Evolutionary conservation across 2,113 vertebrate genomes (phyloP).

Genomic region (Neomonachus schauinslandi): DNA sequence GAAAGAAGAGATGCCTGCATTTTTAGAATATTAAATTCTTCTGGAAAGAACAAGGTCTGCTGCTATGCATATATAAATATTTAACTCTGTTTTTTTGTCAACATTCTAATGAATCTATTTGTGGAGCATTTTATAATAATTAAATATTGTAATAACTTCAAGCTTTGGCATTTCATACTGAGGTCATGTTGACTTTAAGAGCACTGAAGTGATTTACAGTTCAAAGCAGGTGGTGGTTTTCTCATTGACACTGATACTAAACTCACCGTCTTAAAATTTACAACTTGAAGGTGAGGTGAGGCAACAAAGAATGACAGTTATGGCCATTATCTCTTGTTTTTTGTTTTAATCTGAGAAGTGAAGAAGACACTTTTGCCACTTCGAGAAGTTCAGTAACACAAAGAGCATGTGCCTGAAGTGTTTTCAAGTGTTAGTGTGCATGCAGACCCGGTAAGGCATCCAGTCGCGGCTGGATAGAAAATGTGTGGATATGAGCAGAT

Average conservation of each 20-base stretch:
- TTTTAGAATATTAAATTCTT: not conserved
- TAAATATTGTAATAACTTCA: not conserved
- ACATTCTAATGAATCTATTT: not conserved
- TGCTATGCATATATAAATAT: not conserved
- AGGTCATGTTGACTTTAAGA: not conserved
- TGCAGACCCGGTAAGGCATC: not conserved
- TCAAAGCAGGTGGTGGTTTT: not conserved
- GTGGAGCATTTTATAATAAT: not conserved
- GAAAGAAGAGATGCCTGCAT: not conserved
- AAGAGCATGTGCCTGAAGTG: not conserved
- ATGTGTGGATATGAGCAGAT: not conserved
- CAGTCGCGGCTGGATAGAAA: not conserved
- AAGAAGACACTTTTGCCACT: not conserved
- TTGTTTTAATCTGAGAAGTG: not conserved
- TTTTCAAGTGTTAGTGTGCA: not conserved
- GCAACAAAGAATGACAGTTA: not conserved
- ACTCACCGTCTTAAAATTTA: not conserved
- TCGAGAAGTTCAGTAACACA: not conserved
- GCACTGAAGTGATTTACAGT: constrained; percentile 43
- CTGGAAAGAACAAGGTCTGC: not conserved
- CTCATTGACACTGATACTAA: constrained; percentile 26
- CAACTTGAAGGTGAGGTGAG: not conserved
- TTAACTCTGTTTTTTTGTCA: not conserved
- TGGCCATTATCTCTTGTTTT: not conserved
- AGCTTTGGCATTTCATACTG: not conserved